Base-by-base conservation (phyloP, 2,888 invertebrate species). In the Lochmaea crataegi region DNA sequence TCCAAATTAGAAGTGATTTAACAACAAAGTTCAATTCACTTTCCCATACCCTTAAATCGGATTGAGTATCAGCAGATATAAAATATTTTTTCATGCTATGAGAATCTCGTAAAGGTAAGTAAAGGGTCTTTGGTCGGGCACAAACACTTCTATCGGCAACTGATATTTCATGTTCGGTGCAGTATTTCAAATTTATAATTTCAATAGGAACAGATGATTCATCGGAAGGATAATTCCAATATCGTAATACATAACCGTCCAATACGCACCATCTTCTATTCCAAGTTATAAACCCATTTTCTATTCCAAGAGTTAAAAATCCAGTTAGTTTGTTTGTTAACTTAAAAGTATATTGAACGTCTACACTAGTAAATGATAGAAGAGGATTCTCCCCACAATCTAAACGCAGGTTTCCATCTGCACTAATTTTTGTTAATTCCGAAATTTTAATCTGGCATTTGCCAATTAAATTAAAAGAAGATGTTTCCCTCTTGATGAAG, bases 171-270 rank as follows among this genome's bases (percentile, higher is more conserved):
- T 75, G 74, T 7, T 61, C 74, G n/a, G 71, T 38, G 51, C 76
- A 75, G 58, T 71, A 16, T 3, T 66, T 68, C 45, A 81, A 58
- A 65, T 80, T 77, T 11, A 80, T 65, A 14, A 58, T 58, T 14
- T 76, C 78, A 4, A 80, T 51, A 2, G 81, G 78, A 1, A 60
- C 58, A 10, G 72, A 22, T 10, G 61, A 68, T 67, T 80, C 80
- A 45, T 81, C 81, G 0, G 78, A 77, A 7, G 81, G 80, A 64
- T 80, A 80, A 67, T 80, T 81, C 80, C 81, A 81, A 68, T 79
- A 81, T 68, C 71, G 78, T 14, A 81, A 68, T 7, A 65, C 18
- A 7, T 61, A 64, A 10, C 79, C 79, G n/a, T 79, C 76, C 56
- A 81, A 58, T 11, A 76, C 71, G 53, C 81, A 81, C 80, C 80